Base-by-base conservation (phyloP, 2,888 invertebrate genomes). In the Oligia fasciuncula region DNA sequence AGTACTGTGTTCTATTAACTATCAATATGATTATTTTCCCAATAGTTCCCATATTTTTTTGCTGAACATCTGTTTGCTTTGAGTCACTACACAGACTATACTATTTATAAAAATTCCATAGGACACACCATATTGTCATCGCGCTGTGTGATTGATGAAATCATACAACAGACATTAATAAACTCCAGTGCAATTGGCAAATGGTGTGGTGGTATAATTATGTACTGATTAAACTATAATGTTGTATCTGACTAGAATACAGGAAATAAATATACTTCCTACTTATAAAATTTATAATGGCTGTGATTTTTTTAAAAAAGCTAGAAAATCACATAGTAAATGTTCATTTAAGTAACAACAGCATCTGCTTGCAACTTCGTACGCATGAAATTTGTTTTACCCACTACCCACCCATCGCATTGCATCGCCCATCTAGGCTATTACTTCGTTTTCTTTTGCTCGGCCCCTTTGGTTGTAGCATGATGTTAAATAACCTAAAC, bases 141-240 rank as follows among this genome's bases (percentile, higher is more conserved):
- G 4, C 62, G 72, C 57, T 66, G 65, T 66, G 8, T 69, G 46
- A 73, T 51, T 57, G 19, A 40, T 84, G 49, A 75, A 72, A 62
- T 86, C 78, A 85, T 66, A 80, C 11, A 85, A 79, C 73, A 77
- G 71, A 73, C 66, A 77, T 80, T 57, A 76, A 76, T 19, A 19
- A 68, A 75, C 49, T 68, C 35, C 43, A 73, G n/a, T 63, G 35
- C 46, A 51, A 78, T 54, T 84, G 46, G 70, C 29, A 73, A 80
- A 85, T 79, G 66, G 67, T 72, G 19, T 46, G 43, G 63, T 65
- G 46, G 17, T 14, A 60, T 73, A 71, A 63, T 49, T 13, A n/a
- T 54, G 40, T 51, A 29, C 65, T 67, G 70, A 76, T 83, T 66
- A 72, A 69, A 8, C 43, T 62, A 65, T 43, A 51, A 40, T 65